These are phyloP conservation scores for Lasioglossum figueresi DNA, from an alignment of 2,888 invertebrate species.

Conservation along the genomic window DNA sequence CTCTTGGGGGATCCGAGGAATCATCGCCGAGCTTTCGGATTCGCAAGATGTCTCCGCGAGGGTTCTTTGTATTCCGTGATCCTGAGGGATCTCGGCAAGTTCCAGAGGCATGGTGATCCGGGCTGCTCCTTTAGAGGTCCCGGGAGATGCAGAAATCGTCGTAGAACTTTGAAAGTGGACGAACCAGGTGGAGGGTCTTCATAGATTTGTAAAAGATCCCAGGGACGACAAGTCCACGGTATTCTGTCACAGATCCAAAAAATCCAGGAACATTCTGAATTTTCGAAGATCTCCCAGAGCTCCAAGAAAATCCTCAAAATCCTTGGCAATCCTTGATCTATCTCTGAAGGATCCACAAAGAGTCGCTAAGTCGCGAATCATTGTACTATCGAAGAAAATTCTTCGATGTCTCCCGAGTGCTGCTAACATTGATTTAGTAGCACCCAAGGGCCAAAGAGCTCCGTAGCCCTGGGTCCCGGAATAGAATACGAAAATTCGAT, in stretches of 20 bases:
- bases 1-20: background rate
- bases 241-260: background rate
- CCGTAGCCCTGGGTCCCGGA: background rate
- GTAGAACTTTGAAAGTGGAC: background rate
- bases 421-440: background rate
- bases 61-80: background rate
- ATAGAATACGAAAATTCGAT: background rate
- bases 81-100: background rate
- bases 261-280: background rate
- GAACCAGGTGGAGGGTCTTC: background rate
- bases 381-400: background rate
- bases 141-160: background rate
- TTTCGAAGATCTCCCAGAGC: background rate
- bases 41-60: background rate
- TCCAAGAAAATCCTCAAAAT: background rate
- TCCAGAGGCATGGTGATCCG: background rate
- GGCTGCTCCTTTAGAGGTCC: background rate
- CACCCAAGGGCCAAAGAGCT: background rate
- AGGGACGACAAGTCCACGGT: background rate
- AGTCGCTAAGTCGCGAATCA: background rate
- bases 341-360: background rate
- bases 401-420: background rate
- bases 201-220: background rate
- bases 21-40: background rate
- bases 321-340: background rate